Evolutionary conservation across 23 tunicate species (phyloP), one percentile per base, ranked within the genome.

Genomic region (Oikopleura dioica): DNA sequence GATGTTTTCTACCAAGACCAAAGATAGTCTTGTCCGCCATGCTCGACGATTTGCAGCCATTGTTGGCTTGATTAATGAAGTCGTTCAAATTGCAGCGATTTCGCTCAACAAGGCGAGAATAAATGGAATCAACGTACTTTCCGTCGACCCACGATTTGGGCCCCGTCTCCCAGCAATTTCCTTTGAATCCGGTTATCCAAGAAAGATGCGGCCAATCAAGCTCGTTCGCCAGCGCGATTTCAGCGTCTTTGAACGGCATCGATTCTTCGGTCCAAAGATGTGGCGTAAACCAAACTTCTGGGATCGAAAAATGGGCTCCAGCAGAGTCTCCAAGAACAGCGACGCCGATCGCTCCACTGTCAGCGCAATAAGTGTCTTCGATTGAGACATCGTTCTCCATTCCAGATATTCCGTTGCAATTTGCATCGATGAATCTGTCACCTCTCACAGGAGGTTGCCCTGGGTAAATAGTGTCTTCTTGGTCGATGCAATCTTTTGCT

Each of bases 11-110:
- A 63, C 72, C 72, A 21, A 63, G 33, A 16, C 72, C 72, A 28
- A 63, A 63, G 26, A 63, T 63, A 2, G 72, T 63, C 26, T 63
- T 63, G 33, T 63, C 72, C 30, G 72, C 72, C 72, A 63, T 63
- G 2, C 30, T 12, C 26, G 72, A 16, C 4, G 72, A 63, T 31
- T 63, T 63, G 26, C 32, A 23, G 5, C 72, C 72, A 28, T 63
- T 63, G 72, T 63, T 63, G 16, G 72, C 72, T 63, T 63, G 72
- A 63, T 63, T 63, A 12, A 12, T 23, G 26, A 16, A 63, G 26
- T 63, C 72, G 72, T 63, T 23, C 16, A 63, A 31, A 63, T 63
- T 63, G 33, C 72, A 63, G 29, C 72, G 72, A 28, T 63, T 63
- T 21, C 33, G 29, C 5, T 63, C 33, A 31, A 63, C 72, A 28